A percentile compares a stretch with the other conserved stretches of the same genome.
These are phyloP conservation scores for Leucopsar rothschildi DNA, from an alignment of 2,113 vertebrate genomes.

Conservation along the genomic window DNA sequence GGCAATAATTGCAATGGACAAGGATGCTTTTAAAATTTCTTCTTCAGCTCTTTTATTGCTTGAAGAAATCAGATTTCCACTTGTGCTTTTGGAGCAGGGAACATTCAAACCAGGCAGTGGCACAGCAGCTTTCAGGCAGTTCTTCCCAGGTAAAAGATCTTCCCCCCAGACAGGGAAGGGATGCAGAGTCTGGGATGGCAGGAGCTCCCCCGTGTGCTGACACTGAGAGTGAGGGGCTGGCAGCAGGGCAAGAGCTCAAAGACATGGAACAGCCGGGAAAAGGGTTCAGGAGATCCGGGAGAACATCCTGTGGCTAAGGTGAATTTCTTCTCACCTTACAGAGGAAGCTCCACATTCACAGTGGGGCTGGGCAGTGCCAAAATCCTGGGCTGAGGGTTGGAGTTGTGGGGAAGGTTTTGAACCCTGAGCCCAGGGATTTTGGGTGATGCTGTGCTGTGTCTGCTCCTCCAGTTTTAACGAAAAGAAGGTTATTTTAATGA, in stretches of 20 bases:
- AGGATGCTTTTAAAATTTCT: not conserved
- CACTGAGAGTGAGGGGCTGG: fast-evolving
- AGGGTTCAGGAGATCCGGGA: not conserved
- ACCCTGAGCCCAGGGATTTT: not conserved
- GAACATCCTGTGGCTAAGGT: not conserved
- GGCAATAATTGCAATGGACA: too few species aligned
- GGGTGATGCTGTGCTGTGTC: not conserved
- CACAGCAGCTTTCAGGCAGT: not conserved
- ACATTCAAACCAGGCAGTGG: not conserved
- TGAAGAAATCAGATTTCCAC: not conserved
- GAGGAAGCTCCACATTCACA: fast-evolving
- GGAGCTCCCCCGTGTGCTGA: slow-evolving; percentile 35
- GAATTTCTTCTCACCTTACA: not conserved
- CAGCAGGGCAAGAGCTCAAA: not conserved
- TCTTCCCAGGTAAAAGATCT: not conserved
- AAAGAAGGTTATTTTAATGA: not conserved
- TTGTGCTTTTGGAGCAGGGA: not conserved
- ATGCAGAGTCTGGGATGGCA: not conserved
- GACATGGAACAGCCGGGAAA: not conserved
- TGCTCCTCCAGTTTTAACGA: not conserved
- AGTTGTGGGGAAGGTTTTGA: not conserved
- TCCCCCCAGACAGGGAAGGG: not conserved
- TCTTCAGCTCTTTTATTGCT: not conserved
- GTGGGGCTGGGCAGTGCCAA: not conserved
- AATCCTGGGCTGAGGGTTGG: not conserved